Evolutionary conservation across 2,113 vertebrate genomes (phyloP).

Genomic region (Theristicus caerulescens): DNA sequence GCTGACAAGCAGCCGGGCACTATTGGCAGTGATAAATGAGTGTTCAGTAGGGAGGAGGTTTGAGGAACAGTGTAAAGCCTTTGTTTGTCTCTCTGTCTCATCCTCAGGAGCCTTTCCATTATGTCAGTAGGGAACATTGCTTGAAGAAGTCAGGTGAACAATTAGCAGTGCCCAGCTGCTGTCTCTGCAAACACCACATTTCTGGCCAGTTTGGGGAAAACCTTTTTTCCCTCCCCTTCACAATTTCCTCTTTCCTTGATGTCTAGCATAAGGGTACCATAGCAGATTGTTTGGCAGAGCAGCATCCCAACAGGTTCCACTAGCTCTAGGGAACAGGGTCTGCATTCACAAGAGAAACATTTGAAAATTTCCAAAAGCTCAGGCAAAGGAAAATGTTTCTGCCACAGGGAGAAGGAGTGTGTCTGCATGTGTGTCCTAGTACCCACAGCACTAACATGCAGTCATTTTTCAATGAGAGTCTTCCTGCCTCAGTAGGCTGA

Average conservation of each 20-base stretch:
- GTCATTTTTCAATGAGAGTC: not conserved
- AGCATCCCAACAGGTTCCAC: not conserved
- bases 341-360: not conserved
- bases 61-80: not conserved
- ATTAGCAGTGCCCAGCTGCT: not conserved
- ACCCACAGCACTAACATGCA: not conserved
- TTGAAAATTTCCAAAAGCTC: not conserved
- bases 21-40: not conserved
- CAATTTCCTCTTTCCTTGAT: not conserved
- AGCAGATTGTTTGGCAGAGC: not conserved
- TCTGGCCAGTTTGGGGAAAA: not conserved
- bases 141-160: not conserved
- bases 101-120: not conserved
- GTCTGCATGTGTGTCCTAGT: not conserved
- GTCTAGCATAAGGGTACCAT: not conserved
- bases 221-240: not conserved
- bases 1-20: not conserved
- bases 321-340: not conserved
- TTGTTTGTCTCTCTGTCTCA: not conserved
- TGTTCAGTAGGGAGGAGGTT: not conserved
- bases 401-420: not conserved
- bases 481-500: not conserved
- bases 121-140: not conserved
- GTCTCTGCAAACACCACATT: not conserved
- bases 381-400: not conserved